These are phyloP conservation scores for Panthera uncia DNA, from an alignment of 2,113 vertebrate genomes.

Conservation along the genomic window DNA sequence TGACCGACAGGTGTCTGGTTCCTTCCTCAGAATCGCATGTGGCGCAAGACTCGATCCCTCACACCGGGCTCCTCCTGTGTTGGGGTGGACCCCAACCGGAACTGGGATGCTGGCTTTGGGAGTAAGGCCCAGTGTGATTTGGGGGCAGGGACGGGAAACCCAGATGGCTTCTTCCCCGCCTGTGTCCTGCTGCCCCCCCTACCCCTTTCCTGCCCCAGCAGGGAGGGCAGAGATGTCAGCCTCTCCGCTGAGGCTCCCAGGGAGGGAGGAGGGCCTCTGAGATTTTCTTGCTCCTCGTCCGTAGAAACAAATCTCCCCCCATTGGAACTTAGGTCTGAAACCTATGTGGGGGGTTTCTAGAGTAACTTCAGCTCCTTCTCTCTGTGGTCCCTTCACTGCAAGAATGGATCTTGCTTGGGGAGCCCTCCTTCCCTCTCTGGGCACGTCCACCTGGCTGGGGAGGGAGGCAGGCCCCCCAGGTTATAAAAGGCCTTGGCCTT, in stretches of 20 bases:
- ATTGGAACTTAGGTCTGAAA: not conserved
- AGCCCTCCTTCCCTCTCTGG: not conserved
- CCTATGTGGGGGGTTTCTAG: not conserved
- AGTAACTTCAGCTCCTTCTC: not conserved
- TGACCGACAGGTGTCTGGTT: not conserved
- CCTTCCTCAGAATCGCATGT: conserved; percentile 90
- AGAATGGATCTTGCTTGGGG: not conserved
- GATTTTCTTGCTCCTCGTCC: not conserved
- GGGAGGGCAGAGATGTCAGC: not conserved
- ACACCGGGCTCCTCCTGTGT: conserved; percentile 79
- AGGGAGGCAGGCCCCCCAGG: not conserved
- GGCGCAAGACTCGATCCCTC: conserved; percentile 94
- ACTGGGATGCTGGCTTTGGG: conserved; percentile 94
- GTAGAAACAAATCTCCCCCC: not conserved
- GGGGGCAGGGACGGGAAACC: not conserved
- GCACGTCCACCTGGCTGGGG: not conserved
- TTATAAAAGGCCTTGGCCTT: not conserved
- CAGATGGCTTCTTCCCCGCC: not conserved
- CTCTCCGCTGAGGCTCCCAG: not conserved
- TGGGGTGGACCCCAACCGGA: conserved; percentile 94
- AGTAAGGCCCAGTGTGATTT: conserved; percentile 78
- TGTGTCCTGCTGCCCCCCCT: not conserved
- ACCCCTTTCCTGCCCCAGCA: not conserved
- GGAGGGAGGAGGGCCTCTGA: not conserved
- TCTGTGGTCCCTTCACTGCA: not conserved